A percentile compares a stretch with the other conserved stretches of the same genome.
phyloP scores from a whole-genome alignment of 2,888 invertebrate genomes.

The Sphaerophoria taeniata region DNA sequence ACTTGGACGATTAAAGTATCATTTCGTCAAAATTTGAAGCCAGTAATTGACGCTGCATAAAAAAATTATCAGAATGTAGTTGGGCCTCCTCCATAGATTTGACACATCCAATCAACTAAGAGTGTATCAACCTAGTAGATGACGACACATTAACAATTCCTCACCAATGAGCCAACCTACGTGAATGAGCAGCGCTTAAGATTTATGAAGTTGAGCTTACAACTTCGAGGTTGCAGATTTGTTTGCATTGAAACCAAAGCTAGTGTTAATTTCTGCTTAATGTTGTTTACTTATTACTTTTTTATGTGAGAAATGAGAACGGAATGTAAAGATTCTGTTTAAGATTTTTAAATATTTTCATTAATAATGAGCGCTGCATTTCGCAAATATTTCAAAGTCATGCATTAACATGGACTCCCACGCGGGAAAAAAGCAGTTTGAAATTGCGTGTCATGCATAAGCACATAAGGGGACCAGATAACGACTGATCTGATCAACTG shows the following conservation, averaged over 20 bases:
- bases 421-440: no score
- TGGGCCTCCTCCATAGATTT: no score
- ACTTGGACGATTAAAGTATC: no score
- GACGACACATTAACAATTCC: slow-evolving; percentile 30
- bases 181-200: slow-evolving; percentile 38
- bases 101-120: neutral
- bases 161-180: slow-evolving; percentile 40
- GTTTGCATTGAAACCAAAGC: slow-evolving; percentile 7
- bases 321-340: slow-evolving; percentile 24
- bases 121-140: slow-evolving; percentile 33
- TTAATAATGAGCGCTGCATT: slow-evolving; percentile 7
- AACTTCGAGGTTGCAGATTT: slow-evolving; percentile 43
- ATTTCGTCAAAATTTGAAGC: no score
- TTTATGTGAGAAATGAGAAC: neutral
- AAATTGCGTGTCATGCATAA: no score
- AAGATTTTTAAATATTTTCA: slow-evolving; percentile 3
- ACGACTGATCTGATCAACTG: no score
- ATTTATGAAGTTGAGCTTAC: slow-evolving; percentile 44
- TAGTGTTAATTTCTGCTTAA: neutral
- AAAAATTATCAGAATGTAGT: no score
- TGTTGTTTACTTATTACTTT: neutral
- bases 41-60: no score
- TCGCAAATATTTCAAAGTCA: neutral
- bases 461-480: no score
- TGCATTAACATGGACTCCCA: slow-evolving; percentile 3